Evolutionary conservation across 2,888 invertebrate genomes (phyloP).

Genomic region (Sarcophaga variegata): DNA sequence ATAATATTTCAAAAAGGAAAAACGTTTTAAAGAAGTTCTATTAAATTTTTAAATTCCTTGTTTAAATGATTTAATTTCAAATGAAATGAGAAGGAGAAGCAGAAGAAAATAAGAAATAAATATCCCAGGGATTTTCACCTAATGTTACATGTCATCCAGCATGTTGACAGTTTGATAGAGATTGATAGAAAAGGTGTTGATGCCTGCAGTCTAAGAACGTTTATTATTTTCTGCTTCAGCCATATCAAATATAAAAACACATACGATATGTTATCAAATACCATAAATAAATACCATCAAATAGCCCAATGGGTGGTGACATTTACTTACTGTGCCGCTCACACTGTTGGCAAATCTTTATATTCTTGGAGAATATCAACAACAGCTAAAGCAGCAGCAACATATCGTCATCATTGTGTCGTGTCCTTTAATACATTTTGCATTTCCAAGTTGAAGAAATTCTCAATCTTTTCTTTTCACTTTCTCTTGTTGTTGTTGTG

Average conservation of each 20-base stretch:
- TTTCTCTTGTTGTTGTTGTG: slow-evolving; percentile 1
- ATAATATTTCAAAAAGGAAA: neutral
- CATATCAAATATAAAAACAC: neutral
- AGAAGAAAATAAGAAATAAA: slow-evolving; percentile 7
- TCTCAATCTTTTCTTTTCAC: slow-evolving; percentile 19
- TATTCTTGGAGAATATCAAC: slow-evolving; percentile 40
- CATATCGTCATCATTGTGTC: slow-evolving; percentile 21
- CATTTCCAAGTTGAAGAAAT: slow-evolving; percentile 20
- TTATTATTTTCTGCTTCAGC: slow-evolving; percentile 45
- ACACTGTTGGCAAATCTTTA: slow-evolving; percentile 28
- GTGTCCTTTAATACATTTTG: slow-evolving; percentile 27
- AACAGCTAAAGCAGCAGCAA: slow-evolving; percentile 7
- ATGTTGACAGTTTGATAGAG: slow-evolving; percentile 68
- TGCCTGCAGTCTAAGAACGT: slow-evolving; percentile 65
- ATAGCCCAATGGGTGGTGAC: slow-evolving; percentile 59
- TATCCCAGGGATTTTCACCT: slow-evolving; percentile 57
- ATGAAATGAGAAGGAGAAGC: neutral
- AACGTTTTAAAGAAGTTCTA: neutral
- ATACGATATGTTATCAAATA: slow-evolving; percentile 16
- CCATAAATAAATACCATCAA: slow-evolving; percentile 46
- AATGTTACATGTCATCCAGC: slow-evolving; percentile 66
- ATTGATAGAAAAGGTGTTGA: slow-evolving; percentile 69
- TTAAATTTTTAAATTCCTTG: neutral
- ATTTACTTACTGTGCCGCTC: slow-evolving; percentile 16
- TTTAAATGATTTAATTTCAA: neutral